Percentiles rank a stretch among this genome's conserved stretches.
Conservation (phyloP, 1,140 invertebrate species). For the Parapsyche elsis region DNA sequence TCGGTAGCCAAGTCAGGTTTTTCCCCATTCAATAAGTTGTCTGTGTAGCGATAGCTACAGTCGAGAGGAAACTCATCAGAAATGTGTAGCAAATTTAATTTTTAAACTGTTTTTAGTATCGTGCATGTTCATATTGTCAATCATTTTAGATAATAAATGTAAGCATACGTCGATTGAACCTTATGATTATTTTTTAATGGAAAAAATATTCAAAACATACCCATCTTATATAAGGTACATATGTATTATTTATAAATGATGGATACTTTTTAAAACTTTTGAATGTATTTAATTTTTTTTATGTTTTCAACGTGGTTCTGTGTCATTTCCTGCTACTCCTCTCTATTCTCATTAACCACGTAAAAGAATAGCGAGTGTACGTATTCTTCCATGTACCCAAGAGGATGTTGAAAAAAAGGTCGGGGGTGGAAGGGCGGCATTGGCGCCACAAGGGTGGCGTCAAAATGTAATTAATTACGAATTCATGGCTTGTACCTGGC, state of each 20-base stretch:
- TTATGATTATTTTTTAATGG: no score
- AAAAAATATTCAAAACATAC: no score
- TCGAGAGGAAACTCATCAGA: not conserved
- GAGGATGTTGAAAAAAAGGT: not conserved
- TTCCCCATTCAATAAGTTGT: conserved; percentile 49
- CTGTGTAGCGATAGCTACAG: not conserved
- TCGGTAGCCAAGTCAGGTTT: conserved; percentile 47
- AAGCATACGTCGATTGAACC: no score
- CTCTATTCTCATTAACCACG: conserved; percentile 51
- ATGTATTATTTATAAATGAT: no score
- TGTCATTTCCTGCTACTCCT: not conserved
- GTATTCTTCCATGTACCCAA: not conserved
- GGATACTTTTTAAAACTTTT: no score
- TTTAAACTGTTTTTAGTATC: no score
- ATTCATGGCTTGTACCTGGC: conserved; percentile 56
- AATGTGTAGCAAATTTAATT: not conserved
- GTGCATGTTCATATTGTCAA: no score
- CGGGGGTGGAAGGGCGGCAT: conserved; percentile 3
- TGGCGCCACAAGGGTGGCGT: conserved; percentile 35
- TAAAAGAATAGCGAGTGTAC: conserved; percentile 46
- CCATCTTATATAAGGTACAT: no score
- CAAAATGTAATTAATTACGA: conserved; percentile 57
- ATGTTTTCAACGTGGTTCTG: no score
- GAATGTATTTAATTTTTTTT: not conserved
- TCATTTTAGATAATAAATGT: no score